Base-by-base conservation (phyloP, 2,888 invertebrate genomes). In the Gari tellinella region DNA sequence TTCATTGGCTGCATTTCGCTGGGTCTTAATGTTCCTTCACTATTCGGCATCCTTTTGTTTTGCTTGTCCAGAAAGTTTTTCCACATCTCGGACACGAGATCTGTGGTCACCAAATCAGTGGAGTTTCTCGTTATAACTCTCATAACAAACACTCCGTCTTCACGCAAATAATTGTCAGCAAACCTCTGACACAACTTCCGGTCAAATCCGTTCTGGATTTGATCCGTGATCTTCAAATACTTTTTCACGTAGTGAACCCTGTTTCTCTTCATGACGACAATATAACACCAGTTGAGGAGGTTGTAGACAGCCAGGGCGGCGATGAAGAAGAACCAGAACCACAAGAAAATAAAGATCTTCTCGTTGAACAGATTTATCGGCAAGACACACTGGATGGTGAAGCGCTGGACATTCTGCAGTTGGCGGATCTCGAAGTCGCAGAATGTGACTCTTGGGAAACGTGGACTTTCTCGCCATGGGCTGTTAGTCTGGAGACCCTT, bases 301-400 rank as follows among this genome's bases (percentile, higher is more conserved):
- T 84, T 86, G 56, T 72, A 80, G 40, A 73, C 70, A 25, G 85
- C 81, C 19, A 87, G 45, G 15, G 74, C 60, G 21, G 86, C 81
- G 40, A 88, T 70, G 21, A 88, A 60, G 53, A 88, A 76, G 21
- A 86, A 77, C 89, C 89, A 87, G 72, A 89, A 89, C 89, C 89
- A 89, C 21, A 86, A 65, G 46, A 88, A 81, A 41, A 88, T 87
- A 67, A 87, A 89, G 65, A 88, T 88, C 69, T 89, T 89, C 79
- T 89, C 89, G 61, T 87, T 86, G 80, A 89, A 89, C 17, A 89
- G 81, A 64, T 89, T 89, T 49, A 89, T 86, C 5, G 88, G 86
- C 43, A 89, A 77, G 1, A 88, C 88, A 56, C 88, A 88, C 72
- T 88, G 89, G 8, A 89, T 81, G 1, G 88, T 84, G 69, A 78